phyloP scores from a whole-genome alignment of 2,113 vertebrate species.

The Anser brachyrhynchus region DNA sequence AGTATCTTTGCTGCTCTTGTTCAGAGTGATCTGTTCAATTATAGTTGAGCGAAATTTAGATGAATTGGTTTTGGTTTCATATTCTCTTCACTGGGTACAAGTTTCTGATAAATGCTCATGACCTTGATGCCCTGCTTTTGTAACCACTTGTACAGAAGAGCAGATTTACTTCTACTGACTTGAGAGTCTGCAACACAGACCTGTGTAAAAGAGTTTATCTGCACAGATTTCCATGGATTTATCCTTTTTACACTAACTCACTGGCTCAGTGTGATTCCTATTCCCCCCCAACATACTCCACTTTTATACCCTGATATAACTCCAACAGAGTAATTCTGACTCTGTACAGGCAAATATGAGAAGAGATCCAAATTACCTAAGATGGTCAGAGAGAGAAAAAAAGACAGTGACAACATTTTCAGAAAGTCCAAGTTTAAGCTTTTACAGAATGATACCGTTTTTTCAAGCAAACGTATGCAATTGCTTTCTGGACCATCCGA shows the following conservation, averaged over 20 bases:
- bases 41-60: neutral
- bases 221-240: neutral
- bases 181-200: neutral
- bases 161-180: neutral
- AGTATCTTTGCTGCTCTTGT: neutral
- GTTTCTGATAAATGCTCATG: neutral
- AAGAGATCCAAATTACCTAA: neutral
- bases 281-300: neutral
- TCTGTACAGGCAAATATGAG: neutral
- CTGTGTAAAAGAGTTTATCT: neutral
- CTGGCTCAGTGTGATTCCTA: neutral
- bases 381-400: neutral
- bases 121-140: neutral
- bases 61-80: accelerated
- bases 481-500: neutral
- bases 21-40: neutral
- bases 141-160: neutral
- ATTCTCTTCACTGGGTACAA: neutral
- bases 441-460: neutral
- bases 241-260: neutral
- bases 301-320: neutral
- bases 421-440: neutral
- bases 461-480: neutral
- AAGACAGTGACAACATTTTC: neutral
- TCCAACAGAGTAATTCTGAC: neutral